These are phyloP conservation scores for Cataglyphis cursor DNA, from an alignment of 2,888 invertebrate species.

Conservation along the genomic window DNA sequence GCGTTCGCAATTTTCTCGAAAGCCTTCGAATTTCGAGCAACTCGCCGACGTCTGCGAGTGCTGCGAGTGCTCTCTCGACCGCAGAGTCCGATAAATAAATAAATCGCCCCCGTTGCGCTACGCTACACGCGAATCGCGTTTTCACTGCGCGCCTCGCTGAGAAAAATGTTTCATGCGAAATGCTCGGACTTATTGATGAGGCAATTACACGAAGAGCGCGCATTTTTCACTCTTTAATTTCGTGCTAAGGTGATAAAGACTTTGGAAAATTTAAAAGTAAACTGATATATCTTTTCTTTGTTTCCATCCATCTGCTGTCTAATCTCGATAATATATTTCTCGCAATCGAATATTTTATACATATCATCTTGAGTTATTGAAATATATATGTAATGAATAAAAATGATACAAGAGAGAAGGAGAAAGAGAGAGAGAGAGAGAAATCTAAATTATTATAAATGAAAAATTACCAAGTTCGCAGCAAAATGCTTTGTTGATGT, in stretches of 20 bases:
- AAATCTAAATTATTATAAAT: neutral
- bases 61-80: constrained; percentile 11
- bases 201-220: constrained; percentile 1
- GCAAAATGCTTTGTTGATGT: neutral
- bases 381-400: neutral
- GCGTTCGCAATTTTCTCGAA: constrained; percentile 64
- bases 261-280: neutral
- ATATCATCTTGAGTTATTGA: neutral
- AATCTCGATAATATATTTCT: neutral
- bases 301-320: neutral
- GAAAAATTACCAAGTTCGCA: neutral
- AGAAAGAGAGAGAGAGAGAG: neutral
- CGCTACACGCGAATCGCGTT: constrained; percentile 15
- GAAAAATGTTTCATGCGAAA: constrained; percentile 1
- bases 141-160: neutral
- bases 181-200: constrained; percentile 22
- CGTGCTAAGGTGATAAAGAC: neutral
- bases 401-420: neutral
- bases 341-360: neutral
- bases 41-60: constrained; percentile 41
- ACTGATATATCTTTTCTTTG: neutral
- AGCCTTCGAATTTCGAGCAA: constrained; percentile 64
- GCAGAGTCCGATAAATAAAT: constrained; percentile 37
- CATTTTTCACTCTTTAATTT: neutral
- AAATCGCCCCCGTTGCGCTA: constrained; percentile 13